These are phyloP conservation scores for Galaxias olidus DNA, from an alignment of 2,797 vertebrate genomes.

Conservation along the genomic window DNA sequence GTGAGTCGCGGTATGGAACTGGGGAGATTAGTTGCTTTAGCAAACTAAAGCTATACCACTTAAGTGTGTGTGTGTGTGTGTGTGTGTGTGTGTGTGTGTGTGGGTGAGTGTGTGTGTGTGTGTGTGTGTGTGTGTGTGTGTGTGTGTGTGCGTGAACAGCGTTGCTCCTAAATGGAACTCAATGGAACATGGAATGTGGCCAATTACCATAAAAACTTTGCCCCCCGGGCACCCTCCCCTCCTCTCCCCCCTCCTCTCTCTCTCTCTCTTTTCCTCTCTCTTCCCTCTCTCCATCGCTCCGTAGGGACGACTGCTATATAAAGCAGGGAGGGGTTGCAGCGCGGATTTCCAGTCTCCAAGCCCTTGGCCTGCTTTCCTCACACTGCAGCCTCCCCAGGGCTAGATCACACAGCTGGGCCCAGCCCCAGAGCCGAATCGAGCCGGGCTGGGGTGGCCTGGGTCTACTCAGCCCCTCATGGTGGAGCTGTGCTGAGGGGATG, in stretches of 20 bases:
- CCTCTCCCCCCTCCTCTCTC: background rate
- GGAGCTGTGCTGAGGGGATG: too few species aligned
- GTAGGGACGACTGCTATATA: conserved; percentile 67
- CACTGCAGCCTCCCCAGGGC: conserved; percentile 34
- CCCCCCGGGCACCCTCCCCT: conserved; percentile 41
- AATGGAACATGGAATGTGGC: conserved; percentile 49
- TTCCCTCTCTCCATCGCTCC: background rate
- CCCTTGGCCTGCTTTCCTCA: conserved; percentile 68
- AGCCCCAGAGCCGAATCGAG: too few species aligned
- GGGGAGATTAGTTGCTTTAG: conserved; percentile 41
- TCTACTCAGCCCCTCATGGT: too few species aligned
- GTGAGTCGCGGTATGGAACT: conserved; percentile 2
- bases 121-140: conserved; percentile 25
- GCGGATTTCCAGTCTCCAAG: conserved; percentile 64
- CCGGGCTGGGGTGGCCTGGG: too few species aligned
- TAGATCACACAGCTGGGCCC: conserved; percentile 31
- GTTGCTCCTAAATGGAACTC: conserved; percentile 59
- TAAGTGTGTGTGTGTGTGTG: conserved; percentile 8
- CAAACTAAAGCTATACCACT: conserved; percentile 34
- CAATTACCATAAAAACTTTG: conserved; percentile 63
- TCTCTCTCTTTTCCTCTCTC: background rate
- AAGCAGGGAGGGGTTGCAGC: conserved; percentile 64
- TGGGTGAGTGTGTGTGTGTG: conserved; percentile 2
- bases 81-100: conserved; percentile 7
- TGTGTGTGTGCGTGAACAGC: conserved; percentile 41